A percentile compares a stretch with the other conserved stretches of the same genome.
These are phyloP conservation scores for Spialia ferax DNA, from an alignment of 2,888 invertebrate genomes.

Conservation along the genomic window DNA sequence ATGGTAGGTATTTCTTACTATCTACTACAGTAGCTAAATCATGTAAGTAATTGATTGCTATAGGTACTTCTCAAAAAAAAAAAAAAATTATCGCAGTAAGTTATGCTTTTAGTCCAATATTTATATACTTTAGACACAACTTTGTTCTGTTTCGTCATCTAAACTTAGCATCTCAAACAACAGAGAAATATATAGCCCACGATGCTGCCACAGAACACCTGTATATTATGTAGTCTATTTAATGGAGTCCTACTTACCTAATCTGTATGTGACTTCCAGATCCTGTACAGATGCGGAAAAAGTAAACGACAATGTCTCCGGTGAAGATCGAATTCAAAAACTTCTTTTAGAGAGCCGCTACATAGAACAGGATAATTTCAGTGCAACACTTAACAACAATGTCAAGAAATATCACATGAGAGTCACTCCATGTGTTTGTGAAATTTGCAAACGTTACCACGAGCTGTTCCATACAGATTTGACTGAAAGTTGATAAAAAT, in stretches of 20 bases:
- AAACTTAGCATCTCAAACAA: too few relatives aligned
- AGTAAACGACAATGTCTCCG: constrained; percentile 23
- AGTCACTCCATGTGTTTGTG: constrained; percentile 67
- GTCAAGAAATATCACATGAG: constrained; percentile 40
- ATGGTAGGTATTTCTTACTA: too few relatives aligned
- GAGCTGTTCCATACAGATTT: constrained; percentile 68
- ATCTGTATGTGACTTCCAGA: constrained; percentile 44
- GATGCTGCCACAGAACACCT: too few relatives aligned
- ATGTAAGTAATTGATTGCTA: too few relatives aligned
- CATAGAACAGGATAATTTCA: constrained; percentile 54
- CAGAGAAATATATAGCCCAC: too few relatives aligned
- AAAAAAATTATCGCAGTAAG: too few relatives aligned
- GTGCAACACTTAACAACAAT: background rate
- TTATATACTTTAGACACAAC: too few relatives aligned
- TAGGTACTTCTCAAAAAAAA: too few relatives aligned
- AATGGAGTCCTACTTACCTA: background rate
- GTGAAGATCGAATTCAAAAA: constrained; percentile 53
- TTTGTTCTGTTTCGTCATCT: too few relatives aligned
- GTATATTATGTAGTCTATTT: too few relatives aligned
- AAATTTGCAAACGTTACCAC: constrained; percentile 75
- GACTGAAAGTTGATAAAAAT: constrained; percentile 12
- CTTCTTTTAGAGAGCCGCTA: constrained; percentile 68
- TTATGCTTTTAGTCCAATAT: too few relatives aligned
- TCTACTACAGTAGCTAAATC: too few relatives aligned
- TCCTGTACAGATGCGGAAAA: constrained; percentile 45